phyloP scores from a whole-genome alignment of 53 echinoderm and acorn worm genomes.

The Antedon mediterranea region DNA sequence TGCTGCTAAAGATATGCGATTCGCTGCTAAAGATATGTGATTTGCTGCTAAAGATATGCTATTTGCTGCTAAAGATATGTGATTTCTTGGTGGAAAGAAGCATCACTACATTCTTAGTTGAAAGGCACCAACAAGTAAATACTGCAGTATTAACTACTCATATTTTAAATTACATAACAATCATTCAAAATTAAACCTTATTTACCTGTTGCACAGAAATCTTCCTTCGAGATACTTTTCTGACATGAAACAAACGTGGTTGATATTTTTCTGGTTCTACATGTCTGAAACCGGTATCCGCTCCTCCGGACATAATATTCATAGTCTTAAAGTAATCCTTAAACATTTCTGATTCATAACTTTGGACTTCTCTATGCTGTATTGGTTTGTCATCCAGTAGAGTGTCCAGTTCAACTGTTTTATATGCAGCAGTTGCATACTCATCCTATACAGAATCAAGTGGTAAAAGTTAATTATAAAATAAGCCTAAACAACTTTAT shows the following conservation, averaged over 20 bases:
- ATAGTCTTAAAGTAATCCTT: constrained; percentile 33
- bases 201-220: not conserved
- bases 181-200: no score
- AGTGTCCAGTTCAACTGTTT: constrained; percentile 69
- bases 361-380: constrained; percentile 51
- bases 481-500: no score
- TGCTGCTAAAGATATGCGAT: no score
- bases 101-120: no score
- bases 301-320: not conserved
- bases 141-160: no score
- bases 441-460: constrained; percentile 65
- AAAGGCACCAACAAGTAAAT: no score
- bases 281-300: not conserved
- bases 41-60: no score
- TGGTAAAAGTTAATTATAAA: no score
- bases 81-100: no score
- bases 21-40: no score
- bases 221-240: not conserved
- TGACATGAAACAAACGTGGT: not conserved
- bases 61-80: no score
- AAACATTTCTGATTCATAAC: constrained; percentile 41
- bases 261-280: not conserved
- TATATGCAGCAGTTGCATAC: constrained; percentile 66
- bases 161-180: no score
- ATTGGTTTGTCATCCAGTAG: constrained; percentile 53